phyloP scores from a whole-genome alignment of 2,797 vertebrate species.

The Eidolon dupreanum region DNA sequence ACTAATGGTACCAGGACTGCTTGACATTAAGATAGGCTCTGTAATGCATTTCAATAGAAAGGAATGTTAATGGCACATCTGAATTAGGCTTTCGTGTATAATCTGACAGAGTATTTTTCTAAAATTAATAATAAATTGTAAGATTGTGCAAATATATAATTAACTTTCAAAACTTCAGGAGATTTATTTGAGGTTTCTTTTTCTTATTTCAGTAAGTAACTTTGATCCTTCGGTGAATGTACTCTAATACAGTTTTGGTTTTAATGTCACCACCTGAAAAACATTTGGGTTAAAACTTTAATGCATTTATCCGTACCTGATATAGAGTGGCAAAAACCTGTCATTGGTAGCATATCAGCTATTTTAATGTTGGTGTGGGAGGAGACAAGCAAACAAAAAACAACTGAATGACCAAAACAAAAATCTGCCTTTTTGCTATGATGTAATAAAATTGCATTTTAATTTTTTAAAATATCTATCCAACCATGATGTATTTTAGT shows the following conservation, averaged over 20 bases:
- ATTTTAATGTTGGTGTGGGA: background rate
- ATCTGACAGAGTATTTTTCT: slow-evolving; percentile 1
- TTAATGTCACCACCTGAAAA: slow-evolving; percentile 33
- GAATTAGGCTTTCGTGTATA: slow-evolving; percentile 13
- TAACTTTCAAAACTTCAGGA: slow-evolving; percentile 44
- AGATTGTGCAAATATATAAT: slow-evolving; percentile 26
- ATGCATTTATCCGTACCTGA: background rate
- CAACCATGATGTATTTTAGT: background rate
- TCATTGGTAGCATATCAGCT: background rate
- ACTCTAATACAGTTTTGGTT: background rate
- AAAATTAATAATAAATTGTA: slow-evolving; percentile 38
- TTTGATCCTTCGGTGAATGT: background rate
- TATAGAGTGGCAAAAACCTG: background rate
- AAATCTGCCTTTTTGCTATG: background rate
- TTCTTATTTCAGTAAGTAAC: background rate
- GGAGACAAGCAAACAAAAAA: background rate
- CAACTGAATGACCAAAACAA: background rate
- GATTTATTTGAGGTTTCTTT: slow-evolving; percentile 27
- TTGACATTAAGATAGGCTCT: background rate
- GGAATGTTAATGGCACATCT: slow-evolving; percentile 28
- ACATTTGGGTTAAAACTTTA: background rate
- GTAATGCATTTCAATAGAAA: background rate
- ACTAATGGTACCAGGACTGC: background rate
- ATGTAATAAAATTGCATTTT: background rate
- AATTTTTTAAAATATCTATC: background rate